Evolutionary conservation across 1,140 invertebrate species (phyloP).

Genomic region (Nasonia longicornis): DNA sequence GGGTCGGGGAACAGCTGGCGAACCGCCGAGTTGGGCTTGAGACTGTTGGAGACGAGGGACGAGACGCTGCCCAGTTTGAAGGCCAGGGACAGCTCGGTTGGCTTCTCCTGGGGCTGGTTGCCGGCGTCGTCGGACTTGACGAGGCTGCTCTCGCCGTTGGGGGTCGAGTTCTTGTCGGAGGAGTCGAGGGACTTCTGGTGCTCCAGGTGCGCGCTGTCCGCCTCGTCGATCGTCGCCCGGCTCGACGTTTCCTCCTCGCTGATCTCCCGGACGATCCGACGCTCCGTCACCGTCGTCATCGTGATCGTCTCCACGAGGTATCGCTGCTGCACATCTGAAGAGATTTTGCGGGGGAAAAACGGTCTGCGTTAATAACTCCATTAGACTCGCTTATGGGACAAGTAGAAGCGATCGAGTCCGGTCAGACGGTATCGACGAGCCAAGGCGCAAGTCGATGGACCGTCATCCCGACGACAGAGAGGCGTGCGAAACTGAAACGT

Average conservation of each 20-base stretch:
- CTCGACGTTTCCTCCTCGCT: conserved; percentile 56
- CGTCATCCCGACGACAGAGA: no score
- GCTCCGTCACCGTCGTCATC: conserved; percentile 77
- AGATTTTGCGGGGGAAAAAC: not conserved
- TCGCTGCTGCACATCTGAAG: conserved; percentile 67
- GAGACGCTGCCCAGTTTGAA: conserved; percentile 73
- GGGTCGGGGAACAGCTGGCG: conserved; percentile 78
- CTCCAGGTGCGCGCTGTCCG: conserved; percentile 29
- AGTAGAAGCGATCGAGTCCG: no score
- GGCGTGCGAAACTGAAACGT: no score
- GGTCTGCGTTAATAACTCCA: no score
- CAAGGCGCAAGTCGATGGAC: no score
- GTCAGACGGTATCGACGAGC: no score
- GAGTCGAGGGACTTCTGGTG: conserved; percentile 44
- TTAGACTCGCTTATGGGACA: no score
- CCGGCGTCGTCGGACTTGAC: not conserved
- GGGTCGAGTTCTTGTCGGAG: conserved; percentile 38
- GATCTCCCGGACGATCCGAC: conserved; percentile 73
- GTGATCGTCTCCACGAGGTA: conserved; percentile 78
- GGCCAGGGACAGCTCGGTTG: conserved; percentile 70
- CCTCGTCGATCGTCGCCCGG: conserved; percentile 50
- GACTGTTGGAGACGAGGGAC: conserved; percentile 72
- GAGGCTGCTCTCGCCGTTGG: not conserved
- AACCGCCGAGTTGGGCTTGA: conserved; percentile 80
- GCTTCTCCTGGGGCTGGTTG: conserved; percentile 54